Base-by-base conservation (phyloP, 1,140 invertebrate genomes). In the Drosophila lowei region DNA sequence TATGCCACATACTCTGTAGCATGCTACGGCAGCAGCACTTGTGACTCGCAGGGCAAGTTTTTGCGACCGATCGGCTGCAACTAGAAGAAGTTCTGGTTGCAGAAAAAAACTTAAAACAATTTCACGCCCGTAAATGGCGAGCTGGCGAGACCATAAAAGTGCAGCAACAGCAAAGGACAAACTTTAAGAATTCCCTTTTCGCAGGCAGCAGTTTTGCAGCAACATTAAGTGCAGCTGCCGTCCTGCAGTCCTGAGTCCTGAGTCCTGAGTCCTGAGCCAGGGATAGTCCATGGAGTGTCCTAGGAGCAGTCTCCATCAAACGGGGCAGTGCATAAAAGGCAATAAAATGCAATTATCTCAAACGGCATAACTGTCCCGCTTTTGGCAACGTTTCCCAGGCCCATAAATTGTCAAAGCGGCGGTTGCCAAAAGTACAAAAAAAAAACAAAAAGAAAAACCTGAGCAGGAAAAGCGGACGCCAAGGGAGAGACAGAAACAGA, bases 281-380 rank as follows among this genome's bases (percentile, higher is more conserved):
- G 23, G 23, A 25, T 25, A 25, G 23, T 18, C 18, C 18, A 18
- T 18, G 18, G 18, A 18, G 18, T 18, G 18, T 23, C 47, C 18
- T 18, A 30, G 8, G 2, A 8, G 8, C 30, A 42, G 15, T 52
- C 23, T 21, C 21, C 38, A 34, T 52, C 67, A 55, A 43, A 62
- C 6, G 48, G 43, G 71, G 57, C 60, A 84, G 81, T 84, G 64
- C 61, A 84, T 84, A 84, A 84, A 84, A 80, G 81, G 81, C 80
- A 84, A 84, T 84, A 86, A 84, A 84, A 84, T 84, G 80, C 80
- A 84, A 84, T 84, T 84, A 84, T 84, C 80, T 84, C 80, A 84
- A 84, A 84, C 67, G 80, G 80, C 80, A 84, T 84, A 85, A 84
- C 83, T 85, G 80, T 84, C 80, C 59, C 72, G 71, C 73, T 74